Evolutionary conservation across 2,113 vertebrate species (phyloP).

Genomic region (Astatoreochromis straeleni): DNA sequence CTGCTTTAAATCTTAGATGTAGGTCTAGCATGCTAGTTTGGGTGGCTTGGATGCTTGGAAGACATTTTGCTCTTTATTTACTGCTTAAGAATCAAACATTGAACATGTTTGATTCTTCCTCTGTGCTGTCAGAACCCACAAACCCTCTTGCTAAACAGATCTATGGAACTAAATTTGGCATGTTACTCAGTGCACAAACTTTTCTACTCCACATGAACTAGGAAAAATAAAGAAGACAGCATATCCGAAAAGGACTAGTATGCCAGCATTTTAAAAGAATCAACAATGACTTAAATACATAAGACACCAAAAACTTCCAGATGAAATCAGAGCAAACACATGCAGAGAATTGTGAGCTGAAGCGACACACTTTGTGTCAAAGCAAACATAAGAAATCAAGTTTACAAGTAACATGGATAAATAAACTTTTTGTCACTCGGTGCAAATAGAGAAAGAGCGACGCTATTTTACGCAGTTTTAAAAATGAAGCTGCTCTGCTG

Average conservation of each 20-base stretch:
- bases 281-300: not conserved
- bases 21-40: not conserved
- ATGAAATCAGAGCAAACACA: not conserved
- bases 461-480: not conserved
- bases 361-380: not conserved
- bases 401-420: not conserved
- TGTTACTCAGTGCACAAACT: not conserved
- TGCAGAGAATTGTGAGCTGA: not conserved
- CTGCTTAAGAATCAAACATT: not conserved
- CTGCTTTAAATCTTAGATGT: not conserved
- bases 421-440: not conserved
- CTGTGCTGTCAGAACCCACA: not conserved
- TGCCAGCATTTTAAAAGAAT: not conserved
- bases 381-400: not conserved
- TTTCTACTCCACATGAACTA: not conserved
- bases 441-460: not conserved
- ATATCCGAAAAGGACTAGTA: not conserved
- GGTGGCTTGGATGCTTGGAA: not conserved
- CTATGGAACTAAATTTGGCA: not conserved
- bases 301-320: not conserved
- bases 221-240: not conserved
- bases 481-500: not conserved
- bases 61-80: not conserved
- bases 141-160: not conserved
- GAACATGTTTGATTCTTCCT: not conserved